Evolutionary conservation across 2,888 invertebrate species (phyloP).

Genomic region (Ptychoptera contaminata): DNA sequence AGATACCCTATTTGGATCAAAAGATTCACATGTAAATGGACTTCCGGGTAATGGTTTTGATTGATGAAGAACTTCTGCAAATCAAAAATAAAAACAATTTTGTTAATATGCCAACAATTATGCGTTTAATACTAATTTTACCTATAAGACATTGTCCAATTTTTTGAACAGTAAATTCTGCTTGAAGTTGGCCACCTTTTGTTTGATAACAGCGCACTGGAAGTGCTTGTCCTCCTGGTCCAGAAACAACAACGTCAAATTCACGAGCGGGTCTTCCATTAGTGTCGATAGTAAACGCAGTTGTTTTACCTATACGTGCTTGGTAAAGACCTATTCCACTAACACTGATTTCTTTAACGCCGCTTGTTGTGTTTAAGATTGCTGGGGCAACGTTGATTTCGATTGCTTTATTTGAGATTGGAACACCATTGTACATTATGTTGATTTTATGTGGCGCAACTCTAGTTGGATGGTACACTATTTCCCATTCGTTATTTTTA

Average conservation of each 20-base stretch:
- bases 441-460: conserved; percentile 78
- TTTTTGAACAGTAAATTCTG: conserved; percentile 78
- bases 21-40: conserved; percentile 86
- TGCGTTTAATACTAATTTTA: conserved; percentile 20
- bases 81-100: neutral
- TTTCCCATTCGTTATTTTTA: conserved; percentile 58
- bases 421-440: conserved; percentile 75
- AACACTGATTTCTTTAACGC: conserved; percentile 53
- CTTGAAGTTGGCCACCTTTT: conserved; percentile 85
- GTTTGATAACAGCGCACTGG: conserved; percentile 92
- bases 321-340: conserved; percentile 75
- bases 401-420: conserved; percentile 38
- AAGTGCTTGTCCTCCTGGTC: conserved; percentile 61
- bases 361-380: too few species aligned
- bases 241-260: conserved; percentile 81
- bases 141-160: conserved; percentile 52
- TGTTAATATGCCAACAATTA: neutral
- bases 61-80: conserved; percentile 71
- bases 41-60: conserved; percentile 83
- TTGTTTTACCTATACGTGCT: conserved; percentile 63
- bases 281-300: conserved; percentile 80
- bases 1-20: conserved; percentile 69
- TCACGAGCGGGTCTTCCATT: conserved; percentile 70
- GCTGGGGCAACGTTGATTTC: conserved; percentile 40
- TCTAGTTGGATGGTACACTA: conserved; percentile 73